A percentile compares a stretch with the other conserved stretches of the same genome.
Evolutionary conservation across 2,888 invertebrate genomes (phyloP).

Genomic region (Synanthedon formicaeformis): DNA sequence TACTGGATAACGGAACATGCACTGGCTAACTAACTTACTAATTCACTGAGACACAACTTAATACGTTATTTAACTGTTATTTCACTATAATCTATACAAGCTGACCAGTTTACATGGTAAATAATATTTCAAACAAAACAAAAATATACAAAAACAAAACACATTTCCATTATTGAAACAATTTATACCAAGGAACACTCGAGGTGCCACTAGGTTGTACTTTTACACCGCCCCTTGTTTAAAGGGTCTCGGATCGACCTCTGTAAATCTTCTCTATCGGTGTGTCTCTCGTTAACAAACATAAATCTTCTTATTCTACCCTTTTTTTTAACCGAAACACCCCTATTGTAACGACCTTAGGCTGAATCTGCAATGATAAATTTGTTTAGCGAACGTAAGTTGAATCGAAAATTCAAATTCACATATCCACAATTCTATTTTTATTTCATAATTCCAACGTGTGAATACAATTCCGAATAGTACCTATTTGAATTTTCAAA

Average conservation of each 20-base stretch:
- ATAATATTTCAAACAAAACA: neutral
- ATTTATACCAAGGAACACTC: conserved; percentile 13
- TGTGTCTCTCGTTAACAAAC: conserved; percentile 28
- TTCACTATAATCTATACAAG: no score
- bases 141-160: neutral
- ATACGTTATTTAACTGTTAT: no score
- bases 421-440: no score
- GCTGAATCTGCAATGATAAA: conserved; percentile 1
- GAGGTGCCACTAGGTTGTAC: neutral
- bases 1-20: no score
- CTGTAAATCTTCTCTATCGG: conserved; percentile 35
- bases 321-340: conserved; percentile 8
- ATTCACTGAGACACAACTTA: no score
- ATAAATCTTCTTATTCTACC: conserved; percentile 5
- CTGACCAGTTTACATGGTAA: no score
- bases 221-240: conserved; percentile 23
- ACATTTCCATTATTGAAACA: conserved; percentile 11
- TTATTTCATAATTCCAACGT: no score
- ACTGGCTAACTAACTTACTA: no score
- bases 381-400: neutral
- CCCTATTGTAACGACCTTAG: conserved; percentile 7
- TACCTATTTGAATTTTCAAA: no score
- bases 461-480: no score
- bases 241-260: conserved; percentile 22
- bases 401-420: no score